Evolutionary conservation across 2,888 invertebrate species (phyloP), one percentile per base, ranked within the genome.

Genomic region (Charanyca ferruginea): DNA sequence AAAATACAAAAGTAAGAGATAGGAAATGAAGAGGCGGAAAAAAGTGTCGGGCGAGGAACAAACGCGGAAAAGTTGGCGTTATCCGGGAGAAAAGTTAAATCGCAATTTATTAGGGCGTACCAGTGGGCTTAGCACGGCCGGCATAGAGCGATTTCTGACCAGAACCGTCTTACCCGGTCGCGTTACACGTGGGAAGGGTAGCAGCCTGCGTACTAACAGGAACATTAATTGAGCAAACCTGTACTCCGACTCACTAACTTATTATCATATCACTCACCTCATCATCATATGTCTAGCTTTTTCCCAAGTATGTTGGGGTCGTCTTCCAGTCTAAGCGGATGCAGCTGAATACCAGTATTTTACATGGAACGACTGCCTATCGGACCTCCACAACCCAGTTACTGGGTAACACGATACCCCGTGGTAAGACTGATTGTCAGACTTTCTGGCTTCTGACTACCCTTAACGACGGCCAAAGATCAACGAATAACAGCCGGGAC

Each of bases 1-100:
- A 94, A 94, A 95, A 95, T 95, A 95, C 95, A 95, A 95, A 95
- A 95, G 95, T 95, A 95, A 94, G 94, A 95, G 95, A 95, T 95
- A 95, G 95, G 94, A 95, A 95, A 95, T 95, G 95, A 95, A 95
- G 95, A 94, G 94, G 93, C 94, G 95, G 94, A 95, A 95, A 95
- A 94, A 95, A 94, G 94, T 95, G 95, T 95, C 94, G 95, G 94
- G 91, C 90, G 90, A 90, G 91, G 94, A 94, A 94, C 93, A 93
- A 94, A 94, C 94, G 95, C 94, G 92, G 92, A 90, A 94, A 95
- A 95, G 93, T 94, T 95, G 93, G 93, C 91, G 94, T 95, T 95
- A 95, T 95, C 95, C 95, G 94, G 90, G 91, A 93, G 95, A 95
- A 95, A 95, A 95, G 93, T 95, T 95, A 95, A 95, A 95, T 94